Evolutionary conservation across 2,797 vertebrate genomes (phyloP), one percentile per base, ranked within the genome.

Genomic region (Microhierax caerulescens): DNA sequence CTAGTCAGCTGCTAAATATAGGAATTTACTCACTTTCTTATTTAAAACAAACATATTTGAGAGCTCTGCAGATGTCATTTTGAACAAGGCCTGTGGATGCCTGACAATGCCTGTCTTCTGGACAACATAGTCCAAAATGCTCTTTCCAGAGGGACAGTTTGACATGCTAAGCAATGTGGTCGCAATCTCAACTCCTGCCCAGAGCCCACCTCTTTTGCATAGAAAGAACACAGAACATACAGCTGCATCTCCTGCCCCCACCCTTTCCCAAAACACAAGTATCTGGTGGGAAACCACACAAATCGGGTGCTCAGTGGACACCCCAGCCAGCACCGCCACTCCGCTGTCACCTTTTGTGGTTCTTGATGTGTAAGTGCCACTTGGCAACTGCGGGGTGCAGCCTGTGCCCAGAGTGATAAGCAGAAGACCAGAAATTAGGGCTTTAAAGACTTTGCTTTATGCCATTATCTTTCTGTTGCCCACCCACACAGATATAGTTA

Each of bases 1-100:
- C 83, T 60, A 56, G 20, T 79, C 28, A 87, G 80, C 63, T 92
- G 63, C 70, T 91, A 96, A 91, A 74, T 74, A 91, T 9, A 87
- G 64, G 19, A 68, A 57, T 80, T 77, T 90, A 77, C 8, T 91
- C 10, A 50, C 37, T 84, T 79, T 79, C 53, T 85, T 76, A 60
- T 85, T 87, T 83, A 77, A 87, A 92, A 85, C 13, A 79, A 95
- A n/a, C 19, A 36, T 12, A 8, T 60, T 79, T 64, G 25, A 94
- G 90, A 60, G 41, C 41, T 64, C 63, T 77, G 56, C 89, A 85
- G 75, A 85, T 63, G 63, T 74, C 54, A 87, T 43, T 43, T 43
- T 43, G 41, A 23, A 56, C 32, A 27, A 75, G 67, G 51, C n/a
- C 61, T 67, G 18, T 32, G 34, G 17, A 78, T 75, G n/a, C 41